A percentile compares a stretch with the other conserved stretches of the same genome.
Conservation (phyloP, 1,140 invertebrate genomes). For the Bombus turneri region DNA sequence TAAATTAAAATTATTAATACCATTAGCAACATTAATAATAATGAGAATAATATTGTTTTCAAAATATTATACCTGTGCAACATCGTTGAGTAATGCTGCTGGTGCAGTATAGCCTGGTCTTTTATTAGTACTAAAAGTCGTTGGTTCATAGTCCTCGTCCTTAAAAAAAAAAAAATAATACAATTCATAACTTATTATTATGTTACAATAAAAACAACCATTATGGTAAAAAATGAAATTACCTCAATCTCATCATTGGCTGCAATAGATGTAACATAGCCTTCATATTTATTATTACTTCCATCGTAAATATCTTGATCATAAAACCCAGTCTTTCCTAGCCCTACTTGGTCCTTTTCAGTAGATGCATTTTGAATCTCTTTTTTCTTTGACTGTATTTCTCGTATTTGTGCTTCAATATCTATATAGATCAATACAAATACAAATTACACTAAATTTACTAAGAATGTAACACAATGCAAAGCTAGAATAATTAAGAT, state of each 20-base stretch:
- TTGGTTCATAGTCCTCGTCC: constrained; percentile 93
- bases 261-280: constrained; percentile 97
- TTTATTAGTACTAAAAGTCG: constrained; percentile 86
- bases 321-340: constrained; percentile 94
- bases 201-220: neutral
- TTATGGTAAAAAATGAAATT: constrained; percentile 70
- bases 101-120: constrained; percentile 93
- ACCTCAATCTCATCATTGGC: constrained; percentile 95
- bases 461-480: neutral
- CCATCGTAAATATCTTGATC: constrained; percentile 97
- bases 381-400: constrained; percentile 94
- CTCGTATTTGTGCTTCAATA: constrained; percentile 96
- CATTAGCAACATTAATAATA: neutral
- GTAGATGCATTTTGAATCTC: constrained; percentile 85
- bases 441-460: neutral
- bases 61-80: constrained; percentile 87
- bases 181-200: neutral
- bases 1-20: neutral
- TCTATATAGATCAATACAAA: constrained; percentile 83
- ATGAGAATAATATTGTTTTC: neutral
- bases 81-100: constrained; percentile 93
- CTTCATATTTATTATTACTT: constrained; percentile 92
- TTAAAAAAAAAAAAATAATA: constrained; percentile 81
- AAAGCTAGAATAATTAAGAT: neutral
- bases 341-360: constrained; percentile 89